These are phyloP conservation scores for Mimas tiliae DNA, from an alignment of 2,888 invertebrate genomes.

Conservation along the genomic window DNA sequence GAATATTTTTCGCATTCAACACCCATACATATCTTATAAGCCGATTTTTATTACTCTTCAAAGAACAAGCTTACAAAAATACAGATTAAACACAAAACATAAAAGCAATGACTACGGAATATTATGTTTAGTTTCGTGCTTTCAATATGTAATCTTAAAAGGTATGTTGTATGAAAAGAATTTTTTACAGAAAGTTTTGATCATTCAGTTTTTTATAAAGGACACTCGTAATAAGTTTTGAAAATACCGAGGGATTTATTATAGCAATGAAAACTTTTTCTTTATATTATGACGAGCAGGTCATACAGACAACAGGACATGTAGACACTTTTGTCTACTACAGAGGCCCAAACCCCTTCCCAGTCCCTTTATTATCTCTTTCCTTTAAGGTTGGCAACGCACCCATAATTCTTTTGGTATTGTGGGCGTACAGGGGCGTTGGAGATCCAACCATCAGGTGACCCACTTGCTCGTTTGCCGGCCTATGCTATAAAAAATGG, in stretches of 20 bases:
- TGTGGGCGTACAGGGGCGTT: no score
- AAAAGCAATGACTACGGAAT: constrained; percentile 57
- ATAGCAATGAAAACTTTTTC: background rate
- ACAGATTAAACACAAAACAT: constrained; percentile 67
- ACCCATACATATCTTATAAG: constrained; percentile 70
- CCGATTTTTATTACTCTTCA: constrained; percentile 80
- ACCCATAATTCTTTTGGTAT: no score
- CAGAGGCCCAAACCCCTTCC: no score
- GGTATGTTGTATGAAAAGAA: constrained; percentile 40
- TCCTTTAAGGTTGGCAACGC: no score
- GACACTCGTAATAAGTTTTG: constrained; percentile 12
- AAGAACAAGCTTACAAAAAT: constrained; percentile 67
- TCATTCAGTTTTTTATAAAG: constrained; percentile 6
- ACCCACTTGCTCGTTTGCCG: no score
- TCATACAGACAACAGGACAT: no score
- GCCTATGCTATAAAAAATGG: no score
- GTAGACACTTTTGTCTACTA: no score
- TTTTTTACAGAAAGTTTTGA: constrained; percentile 5
- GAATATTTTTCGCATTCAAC: constrained; percentile 61
- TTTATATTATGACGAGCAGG: no score
- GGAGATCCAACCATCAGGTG: no score
- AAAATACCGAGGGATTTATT: background rate
- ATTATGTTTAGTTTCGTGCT: constrained; percentile 43
- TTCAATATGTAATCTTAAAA: constrained; percentile 34
- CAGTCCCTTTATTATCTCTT: no score